Conservation (phyloP, 1,140 invertebrate genomes). For the Cydia splendana region DNA sequence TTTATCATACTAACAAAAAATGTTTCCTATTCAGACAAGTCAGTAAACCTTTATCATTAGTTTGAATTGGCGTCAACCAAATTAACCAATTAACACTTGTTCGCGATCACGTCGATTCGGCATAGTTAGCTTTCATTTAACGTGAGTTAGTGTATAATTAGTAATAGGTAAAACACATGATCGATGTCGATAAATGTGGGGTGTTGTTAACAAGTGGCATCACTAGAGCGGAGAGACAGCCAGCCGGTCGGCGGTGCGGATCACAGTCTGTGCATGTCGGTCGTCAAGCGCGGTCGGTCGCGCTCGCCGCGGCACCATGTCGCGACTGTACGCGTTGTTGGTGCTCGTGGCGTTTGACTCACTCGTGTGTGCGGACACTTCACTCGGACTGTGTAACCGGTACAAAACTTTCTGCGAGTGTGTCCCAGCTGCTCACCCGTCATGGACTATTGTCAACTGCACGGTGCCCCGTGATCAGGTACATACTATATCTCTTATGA, state of each 20-base stretch:
- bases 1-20: neutral
- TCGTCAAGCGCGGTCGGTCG: conserved; percentile 58
- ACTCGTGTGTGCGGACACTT: conserved; percentile 45
- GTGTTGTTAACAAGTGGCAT: conserved; percentile 43
- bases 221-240: conserved; percentile 48
- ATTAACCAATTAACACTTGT: neutral
- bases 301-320: conserved; percentile 65
- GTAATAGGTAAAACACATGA: conserved; percentile 52
- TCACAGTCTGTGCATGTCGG: conserved; percentile 61
- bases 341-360: conserved; percentile 50
- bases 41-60: neutral
- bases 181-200: conserved; percentile 66
- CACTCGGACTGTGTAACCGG: conserved; percentile 79
- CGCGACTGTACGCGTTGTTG: conserved; percentile 61
- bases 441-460: conserved; percentile 84
- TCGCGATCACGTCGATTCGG: neutral
- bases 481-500: conserved; percentile 42
- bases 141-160: conserved; percentile 38
- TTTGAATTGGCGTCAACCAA: neutral
- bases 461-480: conserved; percentile 82
- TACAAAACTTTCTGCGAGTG: conserved; percentile 80
- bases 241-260: conserved; percentile 35
- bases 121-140: conserved; percentile 19
- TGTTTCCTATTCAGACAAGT: neutral
- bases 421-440: conserved; percentile 76